Evolutionary conservation across 2,797 vertebrate species (phyloP).

Genomic region (Aphelocoma californica): DNA sequence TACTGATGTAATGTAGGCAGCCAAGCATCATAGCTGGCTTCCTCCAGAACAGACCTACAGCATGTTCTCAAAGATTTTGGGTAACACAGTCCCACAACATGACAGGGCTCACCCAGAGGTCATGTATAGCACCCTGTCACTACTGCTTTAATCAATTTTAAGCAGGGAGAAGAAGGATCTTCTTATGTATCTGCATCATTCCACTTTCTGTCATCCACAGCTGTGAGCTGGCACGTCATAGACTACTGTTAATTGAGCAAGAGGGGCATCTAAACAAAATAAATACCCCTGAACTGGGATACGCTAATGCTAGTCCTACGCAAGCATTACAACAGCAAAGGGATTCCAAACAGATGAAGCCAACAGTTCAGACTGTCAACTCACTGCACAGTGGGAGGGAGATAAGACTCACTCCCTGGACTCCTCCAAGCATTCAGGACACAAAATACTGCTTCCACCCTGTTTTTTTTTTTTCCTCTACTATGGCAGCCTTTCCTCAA

Average conservation of each 20-base stretch:
- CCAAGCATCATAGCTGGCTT: not conserved
- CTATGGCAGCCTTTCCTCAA: not conserved
- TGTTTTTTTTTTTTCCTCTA: rapidly evolving
- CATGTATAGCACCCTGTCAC: not conserved
- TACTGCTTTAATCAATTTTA: not conserved
- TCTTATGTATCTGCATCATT: not conserved
- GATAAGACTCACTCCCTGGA: not conserved
- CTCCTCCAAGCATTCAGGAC: not conserved
- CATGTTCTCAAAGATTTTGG: not conserved
- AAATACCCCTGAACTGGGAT: not conserved
- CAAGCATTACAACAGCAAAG: not conserved
- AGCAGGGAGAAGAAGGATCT: not conserved
- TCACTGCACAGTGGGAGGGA: not conserved
- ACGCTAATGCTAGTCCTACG: not conserved
- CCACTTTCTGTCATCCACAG: not conserved
- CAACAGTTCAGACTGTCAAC: not conserved
- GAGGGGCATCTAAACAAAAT: not conserved
- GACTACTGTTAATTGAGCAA: not conserved
- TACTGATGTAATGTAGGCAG: not conserved
- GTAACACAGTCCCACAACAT: not conserved
- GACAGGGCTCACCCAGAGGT: rapidly evolving
- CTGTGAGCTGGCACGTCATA: not conserved
- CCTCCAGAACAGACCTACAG: not conserved
- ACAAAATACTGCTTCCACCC: not conserved
- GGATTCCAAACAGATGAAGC: not conserved